Evolutionary conservation across 1,140 invertebrate genomes (phyloP), one percentile per base, ranked within the genome.

Genomic region (Bombus haemorrhoidalis): DNA sequence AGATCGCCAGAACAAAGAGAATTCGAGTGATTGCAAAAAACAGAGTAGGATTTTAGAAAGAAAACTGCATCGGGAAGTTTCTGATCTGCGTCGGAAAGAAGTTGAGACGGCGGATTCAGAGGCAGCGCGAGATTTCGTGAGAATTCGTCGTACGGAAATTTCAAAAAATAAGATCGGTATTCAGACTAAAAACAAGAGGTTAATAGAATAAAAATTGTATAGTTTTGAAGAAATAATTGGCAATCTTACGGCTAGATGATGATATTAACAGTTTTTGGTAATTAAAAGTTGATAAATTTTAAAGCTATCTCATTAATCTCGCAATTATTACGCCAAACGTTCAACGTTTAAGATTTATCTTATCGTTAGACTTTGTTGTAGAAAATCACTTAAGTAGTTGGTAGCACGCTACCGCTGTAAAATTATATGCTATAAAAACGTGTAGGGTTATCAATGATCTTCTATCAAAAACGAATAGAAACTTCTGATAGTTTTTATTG

Each of bases 161-260:
- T 25, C 1, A 1, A 12, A 39, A 10, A 69, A 13, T 22, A 71
- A 25, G 34, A 25, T 9, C 1, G 18, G 0, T 10, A 34, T 22
- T 1, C 8, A 8, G 10, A 28, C 10, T 69, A 25, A 68, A 37
- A 37, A 6, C 47, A 39, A 68, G 0, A 25, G 10, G 1, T 25
- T 28, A 69, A 39, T 39, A 12, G 25, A 39, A 25, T 13, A 64
- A 13, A 32, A 64, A 64, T 64, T 32, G n/a, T 1, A 0, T 8
- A 34, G 32, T 32, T 53, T 6, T 0, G 47, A 53, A 34, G 6
- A 12, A 34, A 6, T 8, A 28, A n/a, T 10, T 10, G 66, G 0
- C 0, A 3, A 15, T n/a, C 41, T 15, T 41, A n/a, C 10, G 3
- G 1, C 0, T 3, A 34, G 2, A 28, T 4, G 12, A 57, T 8